Evolutionary conservation across 2,113 vertebrate genomes (phyloP).

Genomic region (Pteronura brasiliensis): DNA sequence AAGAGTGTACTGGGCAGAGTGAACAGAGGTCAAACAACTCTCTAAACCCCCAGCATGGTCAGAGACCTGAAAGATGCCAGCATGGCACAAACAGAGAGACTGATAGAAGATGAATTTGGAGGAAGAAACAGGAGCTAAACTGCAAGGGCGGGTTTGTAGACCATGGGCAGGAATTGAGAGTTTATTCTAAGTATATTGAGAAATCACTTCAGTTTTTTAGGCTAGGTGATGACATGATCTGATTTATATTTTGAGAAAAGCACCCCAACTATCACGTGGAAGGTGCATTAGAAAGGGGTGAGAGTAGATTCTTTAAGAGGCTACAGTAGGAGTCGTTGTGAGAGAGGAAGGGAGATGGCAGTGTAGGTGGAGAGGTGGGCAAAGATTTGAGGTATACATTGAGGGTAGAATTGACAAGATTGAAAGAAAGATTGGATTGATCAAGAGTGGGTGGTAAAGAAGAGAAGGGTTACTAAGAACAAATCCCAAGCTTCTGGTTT

Average conservation of each 20-base stretch:
- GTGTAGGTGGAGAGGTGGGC: background rate
- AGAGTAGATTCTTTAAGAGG: background rate
- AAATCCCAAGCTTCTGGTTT: background rate
- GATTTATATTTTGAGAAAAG: slow-evolving; percentile 18
- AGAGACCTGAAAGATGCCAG: background rate
- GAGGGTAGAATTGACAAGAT: background rate
- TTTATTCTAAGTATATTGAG: background rate
- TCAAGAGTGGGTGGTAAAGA: background rate
- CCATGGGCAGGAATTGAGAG: background rate
- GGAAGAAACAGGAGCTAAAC: background rate
- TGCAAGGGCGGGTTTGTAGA: background rate
- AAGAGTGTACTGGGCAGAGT: background rate
- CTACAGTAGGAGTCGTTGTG: background rate
- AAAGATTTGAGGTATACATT: background rate
- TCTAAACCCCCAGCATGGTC: background rate
- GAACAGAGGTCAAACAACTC: background rate
- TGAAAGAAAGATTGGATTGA: background rate
- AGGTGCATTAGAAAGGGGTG: background rate
- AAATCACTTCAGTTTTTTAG: background rate
- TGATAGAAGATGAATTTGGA: background rate
- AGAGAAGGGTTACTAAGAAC: background rate
- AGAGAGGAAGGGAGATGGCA: background rate
- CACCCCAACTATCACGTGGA: background rate
- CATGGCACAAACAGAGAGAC: background rate
- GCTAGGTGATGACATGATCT: background rate